Conservation (phyloP, 2,113 vertebrate genomes). For the Pithys albifrons region DNA sequence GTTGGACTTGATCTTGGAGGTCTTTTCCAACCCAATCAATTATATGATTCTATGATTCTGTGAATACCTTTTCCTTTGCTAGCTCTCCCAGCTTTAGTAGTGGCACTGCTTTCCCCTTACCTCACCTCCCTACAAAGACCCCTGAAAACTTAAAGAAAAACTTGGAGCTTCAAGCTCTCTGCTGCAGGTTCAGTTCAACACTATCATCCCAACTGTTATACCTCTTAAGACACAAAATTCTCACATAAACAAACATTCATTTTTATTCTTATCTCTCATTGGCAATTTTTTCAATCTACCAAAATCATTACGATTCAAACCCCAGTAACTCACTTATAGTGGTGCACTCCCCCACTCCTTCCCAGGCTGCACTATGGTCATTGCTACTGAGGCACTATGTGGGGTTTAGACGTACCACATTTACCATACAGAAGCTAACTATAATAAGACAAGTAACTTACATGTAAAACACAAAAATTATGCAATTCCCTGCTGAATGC, state of each 20-base stretch:
- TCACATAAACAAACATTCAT: not conserved
- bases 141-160: not conserved
- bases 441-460: not conserved
- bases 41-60: no score
- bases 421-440: not conserved
- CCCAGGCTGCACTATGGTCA: not conserved
- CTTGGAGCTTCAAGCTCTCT: not conserved
- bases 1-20: no score
- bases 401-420: not conserved
- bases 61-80: no score
- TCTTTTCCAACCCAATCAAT: no score
- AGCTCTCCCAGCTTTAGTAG: not conserved
- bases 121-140: not conserved
- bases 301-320: not conserved
- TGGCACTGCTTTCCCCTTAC: not conserved
- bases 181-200: not conserved
- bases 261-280: not conserved
- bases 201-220: fast-evolving
- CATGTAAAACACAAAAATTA: not conserved
- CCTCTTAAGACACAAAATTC: not conserved
- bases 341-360: not conserved
- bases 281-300: not conserved
- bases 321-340: not conserved
- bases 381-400: not conserved
- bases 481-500: not conserved